Base-by-base conservation (phyloP, 2,888 invertebrate genomes). In the Hesperia comma region DNA sequence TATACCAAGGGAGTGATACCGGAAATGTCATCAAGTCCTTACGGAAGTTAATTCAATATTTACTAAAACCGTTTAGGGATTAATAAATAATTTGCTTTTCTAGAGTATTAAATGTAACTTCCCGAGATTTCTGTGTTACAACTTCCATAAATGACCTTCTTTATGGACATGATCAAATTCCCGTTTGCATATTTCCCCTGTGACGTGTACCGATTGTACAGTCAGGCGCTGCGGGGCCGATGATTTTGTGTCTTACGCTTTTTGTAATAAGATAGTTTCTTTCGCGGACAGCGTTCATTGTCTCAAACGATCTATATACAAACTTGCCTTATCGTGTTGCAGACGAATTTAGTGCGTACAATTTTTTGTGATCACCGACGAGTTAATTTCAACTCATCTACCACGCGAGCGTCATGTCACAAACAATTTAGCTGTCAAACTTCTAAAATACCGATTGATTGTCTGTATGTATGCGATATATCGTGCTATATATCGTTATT, bases 291-390 rank as follows among this genome's bases (percentile, higher is more conserved):
- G 10, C 41, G 10, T 41, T 6, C 37, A 21, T 41, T 26, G 40
- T 7, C 32, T n/a, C 15, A 21, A 21, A 17, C 19, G 40, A 19
- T 56, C 40, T 12, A 40, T 56, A 56, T 56, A 17, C 55, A 58
- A 57, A 68, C 68, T 66, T 66, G 63, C 67, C 70, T 69, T 67
- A 56, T 37, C 41, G 15, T 63, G 5, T 21, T 46, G 21, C 21
- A 10, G 40, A 57, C 12, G 21, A 49, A 49, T 51, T 40, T 21
- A 1, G 37, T 6, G 21, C 19, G 46, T 63, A 49, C 49, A 63
- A 49, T 40, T 57, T 63, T 57, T 55, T 63, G 40, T 51, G 19
- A 19, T 33, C 33, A 17, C 43, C n/a, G 41, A 21, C 19, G n/a
- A 7, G 17, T 6, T 12, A 37, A 10, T 55, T 19, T 40, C 0